Evolutionary conservation across 2,888 invertebrate species (phyloP).

Genomic region (Terebella lapidaria): DNA sequence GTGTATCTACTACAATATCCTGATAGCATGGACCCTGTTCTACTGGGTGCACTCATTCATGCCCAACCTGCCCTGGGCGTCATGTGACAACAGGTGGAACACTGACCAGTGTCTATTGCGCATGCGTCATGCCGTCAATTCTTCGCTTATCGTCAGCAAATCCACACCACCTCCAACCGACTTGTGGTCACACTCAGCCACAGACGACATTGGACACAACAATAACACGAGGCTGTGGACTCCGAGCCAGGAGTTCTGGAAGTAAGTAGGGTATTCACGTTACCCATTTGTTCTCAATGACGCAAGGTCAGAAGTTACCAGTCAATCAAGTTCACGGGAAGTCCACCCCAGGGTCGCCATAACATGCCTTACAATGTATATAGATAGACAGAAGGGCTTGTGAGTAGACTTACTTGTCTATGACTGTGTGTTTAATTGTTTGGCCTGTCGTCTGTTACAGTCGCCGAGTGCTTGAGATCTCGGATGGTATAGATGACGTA

Average conservation of each 20-base stretch:
- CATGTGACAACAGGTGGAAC: constrained; percentile 51
- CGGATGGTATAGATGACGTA: constrained; percentile 41
- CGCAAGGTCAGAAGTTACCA: too few species aligned
- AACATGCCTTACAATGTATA: too few species aligned
- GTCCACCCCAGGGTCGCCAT: too few species aligned
- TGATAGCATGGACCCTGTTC: constrained; percentile 54
- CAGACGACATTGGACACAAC: too few species aligned
- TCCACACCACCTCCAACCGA: too few species aligned
- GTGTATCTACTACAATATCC: constrained; percentile 54
- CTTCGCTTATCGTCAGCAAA: too few species aligned
- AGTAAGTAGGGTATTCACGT: too few species aligned
- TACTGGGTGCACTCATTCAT: constrained; percentile 51
- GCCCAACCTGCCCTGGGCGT: constrained; percentile 49
- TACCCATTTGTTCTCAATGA: too few species aligned
- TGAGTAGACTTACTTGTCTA: neutral
- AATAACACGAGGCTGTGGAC: constrained; percentile 3
- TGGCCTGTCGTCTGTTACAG: constrained; percentile 24
- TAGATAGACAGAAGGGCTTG: neutral
- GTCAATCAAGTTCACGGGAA: too few species aligned
- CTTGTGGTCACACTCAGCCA: too few species aligned
- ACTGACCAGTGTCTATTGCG: constrained; percentile 21
- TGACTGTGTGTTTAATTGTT: too few species aligned
- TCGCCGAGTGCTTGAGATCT: constrained; percentile 42
- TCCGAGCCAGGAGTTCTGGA: constrained; percentile 32
- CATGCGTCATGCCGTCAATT: neutral